Evolutionary conservation across 2,888 invertebrate species (phyloP), one percentile per base, ranked within the genome.

Genomic region (Erynnis tages): DNA sequence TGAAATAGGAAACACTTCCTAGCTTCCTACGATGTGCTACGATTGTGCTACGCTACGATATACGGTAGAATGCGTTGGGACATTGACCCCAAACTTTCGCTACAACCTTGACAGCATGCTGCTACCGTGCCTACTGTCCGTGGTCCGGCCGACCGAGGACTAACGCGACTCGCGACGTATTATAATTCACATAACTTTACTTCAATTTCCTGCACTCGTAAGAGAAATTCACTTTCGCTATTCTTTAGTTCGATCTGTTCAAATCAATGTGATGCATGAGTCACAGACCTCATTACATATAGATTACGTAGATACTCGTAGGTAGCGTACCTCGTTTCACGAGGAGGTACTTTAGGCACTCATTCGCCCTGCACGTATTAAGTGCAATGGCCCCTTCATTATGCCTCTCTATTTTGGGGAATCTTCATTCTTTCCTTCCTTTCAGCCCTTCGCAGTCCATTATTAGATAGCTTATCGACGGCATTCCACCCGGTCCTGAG

Each of bases 161-260:
- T 34, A n/a, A n/a, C n/a, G 34, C 30, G 13, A n/a, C n/a, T 16
- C n/a, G 16, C 23, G 21, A 10, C 29, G 30, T 29, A 21, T 8
- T 53, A 54, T 72, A 65, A 72, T 67, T 65, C 65, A 62, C 59
- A 63, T 57, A 66, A 75, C 75, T 76, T 75, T 63, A 75, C 75
- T 76, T 75, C 64, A 66, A 76, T 82, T 85, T 83, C 83, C 82
- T 77, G 71, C 72, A 64, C 66, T 66, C 71, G 66, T 65, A 69
- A 71, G 77, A 79, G 84, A 86, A 85, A 83, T 79, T 71, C 72
- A 82, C 86, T 87, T 88, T 88, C 86, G 82, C 82, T 76, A 60
- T 69, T 72, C 62, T 66, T 67, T 67, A 52, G 21, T 30, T 30
- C 45, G 49, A 41, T 32, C 49, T 34, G 40, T 25, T 41, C 25